phyloP scores from a whole-genome alignment of 2,888 invertebrate genomes.

The Hemaris fuciformis region DNA sequence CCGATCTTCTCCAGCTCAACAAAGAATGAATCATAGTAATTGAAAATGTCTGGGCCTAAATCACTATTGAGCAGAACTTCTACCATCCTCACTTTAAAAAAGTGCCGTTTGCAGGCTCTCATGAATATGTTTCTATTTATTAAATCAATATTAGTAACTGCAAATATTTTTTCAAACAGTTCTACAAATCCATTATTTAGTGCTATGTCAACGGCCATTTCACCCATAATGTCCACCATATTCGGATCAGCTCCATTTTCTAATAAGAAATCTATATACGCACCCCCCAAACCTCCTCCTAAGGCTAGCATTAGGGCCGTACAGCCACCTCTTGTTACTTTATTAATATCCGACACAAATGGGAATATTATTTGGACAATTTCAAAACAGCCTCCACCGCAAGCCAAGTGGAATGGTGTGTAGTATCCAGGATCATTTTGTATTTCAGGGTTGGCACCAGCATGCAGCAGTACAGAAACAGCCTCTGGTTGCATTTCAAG shows the following conservation, averaged over 20 bases:
- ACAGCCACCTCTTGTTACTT: conserved; percentile 53
- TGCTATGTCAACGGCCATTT: conserved; percentile 62
- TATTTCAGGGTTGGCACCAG: conserved; percentile 67
- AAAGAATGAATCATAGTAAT: conserved; percentile 38
- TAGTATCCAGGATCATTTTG: conserved; percentile 56
- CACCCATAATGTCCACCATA: conserved; percentile 51
- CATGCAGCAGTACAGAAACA: conserved; percentile 57
- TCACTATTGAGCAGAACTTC: conserved; percentile 60
- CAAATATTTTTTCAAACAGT: conserved; percentile 56
- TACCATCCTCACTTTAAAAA: conserved; percentile 66
- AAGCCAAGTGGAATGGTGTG: conserved; percentile 72
- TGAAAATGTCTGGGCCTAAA: conserved; percentile 67
- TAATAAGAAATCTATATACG: conserved; percentile 61
- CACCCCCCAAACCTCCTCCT: conserved; percentile 49
- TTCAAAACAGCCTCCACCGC: conserved; percentile 58
- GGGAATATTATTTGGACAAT: conserved; percentile 54
- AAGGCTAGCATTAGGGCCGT: conserved; percentile 64
- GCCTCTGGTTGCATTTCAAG: conserved; percentile 49
- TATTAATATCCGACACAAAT: conserved; percentile 63
- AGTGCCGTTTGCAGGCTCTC: conserved; percentile 67
- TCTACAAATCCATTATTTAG: conserved; percentile 50
- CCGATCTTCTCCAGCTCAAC: conserved; percentile 41
- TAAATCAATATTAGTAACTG: conserved; percentile 46
- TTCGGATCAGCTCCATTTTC: conserved; percentile 65
- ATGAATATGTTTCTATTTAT: conserved; percentile 60